Conservation (phyloP, 2,888 invertebrate species). For the Polyommatus icarus region DNA sequence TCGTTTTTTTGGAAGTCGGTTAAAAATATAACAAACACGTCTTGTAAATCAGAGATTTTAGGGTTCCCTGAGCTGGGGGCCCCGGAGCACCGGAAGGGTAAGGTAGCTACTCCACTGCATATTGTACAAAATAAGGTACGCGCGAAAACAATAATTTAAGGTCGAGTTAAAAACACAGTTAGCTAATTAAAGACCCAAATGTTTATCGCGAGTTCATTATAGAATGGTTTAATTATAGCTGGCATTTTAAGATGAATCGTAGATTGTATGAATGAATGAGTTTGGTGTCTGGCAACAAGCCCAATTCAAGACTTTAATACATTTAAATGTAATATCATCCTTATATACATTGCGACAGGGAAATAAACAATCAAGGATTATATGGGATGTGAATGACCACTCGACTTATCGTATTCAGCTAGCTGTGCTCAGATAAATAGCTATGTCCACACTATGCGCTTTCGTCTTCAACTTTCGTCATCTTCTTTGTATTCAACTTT, state of each 20-base stretch:
- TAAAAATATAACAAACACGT: too few relatives aligned
- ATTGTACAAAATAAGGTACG: too few relatives aligned
- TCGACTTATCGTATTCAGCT: neutral
- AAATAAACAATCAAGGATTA: constrained; percentile 8
- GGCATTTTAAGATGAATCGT: constrained; percentile 35
- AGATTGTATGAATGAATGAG: constrained; percentile 39
- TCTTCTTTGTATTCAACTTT: too few relatives aligned
- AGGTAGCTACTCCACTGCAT: too few relatives aligned
- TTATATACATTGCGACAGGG: neutral
- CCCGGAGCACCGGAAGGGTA: too few relatives aligned
- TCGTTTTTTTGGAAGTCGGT: too few relatives aligned
- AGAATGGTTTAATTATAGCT: constrained; percentile 27
- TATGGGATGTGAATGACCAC: neutral
- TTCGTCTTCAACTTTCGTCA: too few relatives aligned
- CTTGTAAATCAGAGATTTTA: too few relatives aligned
- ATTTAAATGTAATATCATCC: constrained; percentile 5
- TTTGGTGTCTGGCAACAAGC: constrained; percentile 50
- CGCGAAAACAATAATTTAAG: too few relatives aligned
- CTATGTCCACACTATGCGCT: too few relatives aligned
- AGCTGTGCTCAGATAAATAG: too few relatives aligned
- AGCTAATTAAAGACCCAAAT: neutral
- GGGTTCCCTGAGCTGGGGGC: too few relatives aligned
- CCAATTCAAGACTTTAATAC: constrained; percentile 41
- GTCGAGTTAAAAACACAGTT: neutral
- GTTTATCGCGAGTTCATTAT: neutral